Evolutionary conservation across 2,888 invertebrate species (phyloP), one percentile per base, ranked within the genome.

Genomic region (Minunthozetes semirufus): DNA sequence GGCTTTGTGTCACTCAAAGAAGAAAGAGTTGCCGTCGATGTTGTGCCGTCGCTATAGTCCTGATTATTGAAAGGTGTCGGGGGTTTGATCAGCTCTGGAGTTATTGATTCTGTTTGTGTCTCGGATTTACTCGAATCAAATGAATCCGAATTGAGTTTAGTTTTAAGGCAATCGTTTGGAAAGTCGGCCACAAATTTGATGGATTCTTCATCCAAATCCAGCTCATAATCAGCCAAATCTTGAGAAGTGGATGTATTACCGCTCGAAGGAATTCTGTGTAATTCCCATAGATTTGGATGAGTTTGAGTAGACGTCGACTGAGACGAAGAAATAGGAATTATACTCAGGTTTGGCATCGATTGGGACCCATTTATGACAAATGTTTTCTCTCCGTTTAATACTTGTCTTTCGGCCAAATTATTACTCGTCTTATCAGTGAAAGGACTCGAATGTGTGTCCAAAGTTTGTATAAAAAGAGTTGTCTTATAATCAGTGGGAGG

Each of bases 161-260:
- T 38, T 17, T 66, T 66, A 19, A 66, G 27, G 33, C 38, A n/a
- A 38, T 66, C 38, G 38, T 66, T 59, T 2, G 72, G 72, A 17
- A 72, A 56, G 46, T 72, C 75, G 13, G 63, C 46, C 15, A 72
- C n/a, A 13, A 63, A 72, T 42, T 72, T 63, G 19, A 75, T 56
- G 15, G 75, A 72, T 19, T 78, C 78, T 13, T 78, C 78, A 22
- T 79, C 79, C 11, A 79, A 75, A 25, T 75, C 75, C 8, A 75
- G 53, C 42, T 79, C 79, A 61, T 78, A 77, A 72, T 79, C 79
- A 22, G 78, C 77, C 73, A 79, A 76, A 72, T 78, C 79, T 72
- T 78, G 78, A 48, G 78, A 79, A 6, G 79, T 79, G 15, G 79
- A 79, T 22, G 79, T 78, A 38, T 79, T 77, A 17, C 78, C 79